phyloP scores from a whole-genome alignment of 2,797 vertebrate genomes.

The Danio aesculapii region DNA sequence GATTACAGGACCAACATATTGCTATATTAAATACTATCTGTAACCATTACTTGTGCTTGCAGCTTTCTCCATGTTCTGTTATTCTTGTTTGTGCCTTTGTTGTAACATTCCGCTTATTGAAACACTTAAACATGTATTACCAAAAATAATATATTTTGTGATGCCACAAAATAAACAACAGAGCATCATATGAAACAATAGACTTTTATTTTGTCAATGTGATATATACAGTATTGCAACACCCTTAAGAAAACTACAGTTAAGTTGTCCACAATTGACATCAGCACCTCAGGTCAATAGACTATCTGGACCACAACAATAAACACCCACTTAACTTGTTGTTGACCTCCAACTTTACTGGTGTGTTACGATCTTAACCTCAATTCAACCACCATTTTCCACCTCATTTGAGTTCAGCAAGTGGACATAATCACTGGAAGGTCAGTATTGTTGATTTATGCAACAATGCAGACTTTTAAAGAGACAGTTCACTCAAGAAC shows the following conservation, averaged over 20 bases:
- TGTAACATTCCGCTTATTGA: no score
- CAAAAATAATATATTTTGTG: no score
- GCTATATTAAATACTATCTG: no score
- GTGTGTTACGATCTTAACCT: background rate
- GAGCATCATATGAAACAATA: no score
- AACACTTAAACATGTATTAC: no score
- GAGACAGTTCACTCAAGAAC: background rate
- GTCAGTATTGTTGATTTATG: slow-evolving; percentile 1
- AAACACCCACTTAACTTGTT: slow-evolving; percentile 14
- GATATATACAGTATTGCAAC: no score
- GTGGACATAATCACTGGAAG: background rate
- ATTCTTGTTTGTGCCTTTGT: no score
- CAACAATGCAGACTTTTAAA: background rate
- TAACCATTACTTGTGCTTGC: no score
- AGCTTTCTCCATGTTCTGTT: no score
- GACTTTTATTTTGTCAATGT: no score
- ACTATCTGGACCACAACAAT: background rate
- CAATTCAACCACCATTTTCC: background rate
- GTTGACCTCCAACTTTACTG: background rate
- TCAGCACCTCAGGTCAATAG: slow-evolving; percentile 2
- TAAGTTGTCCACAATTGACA: background rate
- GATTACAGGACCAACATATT: no score
- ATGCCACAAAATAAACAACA: no score
- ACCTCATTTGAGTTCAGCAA: slow-evolving; percentile 7
- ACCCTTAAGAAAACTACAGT: background rate